Percentiles rank a stretch among this genome's conserved stretches.
Evolutionary conservation across 2,113 vertebrate species (phyloP).

Genomic region (Ursus arctos): DNA sequence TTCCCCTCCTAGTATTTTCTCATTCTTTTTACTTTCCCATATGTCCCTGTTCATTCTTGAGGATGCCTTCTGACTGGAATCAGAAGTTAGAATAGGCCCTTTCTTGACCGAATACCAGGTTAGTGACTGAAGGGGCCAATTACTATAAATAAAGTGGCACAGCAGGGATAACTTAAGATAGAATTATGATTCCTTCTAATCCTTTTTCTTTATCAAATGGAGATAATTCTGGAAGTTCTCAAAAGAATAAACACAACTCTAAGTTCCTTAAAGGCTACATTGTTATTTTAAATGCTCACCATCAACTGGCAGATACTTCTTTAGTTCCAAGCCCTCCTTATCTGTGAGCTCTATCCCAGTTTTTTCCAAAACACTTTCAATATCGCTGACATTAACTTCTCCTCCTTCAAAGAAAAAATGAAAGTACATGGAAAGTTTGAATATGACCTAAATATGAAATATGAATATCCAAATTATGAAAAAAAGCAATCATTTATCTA

Average conservation of each 20-base stretch:
- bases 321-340: neutral
- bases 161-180: neutral
- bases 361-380: neutral
- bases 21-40: neutral
- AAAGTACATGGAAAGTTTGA: neutral
- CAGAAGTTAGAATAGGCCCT: neutral
- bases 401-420: conserved; percentile 53
- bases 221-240: neutral
- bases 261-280: neutral
- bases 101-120: neutral
- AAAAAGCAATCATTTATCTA: neutral
- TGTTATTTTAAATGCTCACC: conserved; percentile 21
- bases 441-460: neutral
- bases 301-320: neutral
- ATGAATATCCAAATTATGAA: neutral
- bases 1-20: neutral
- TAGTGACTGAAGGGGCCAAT: neutral
- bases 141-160: neutral
- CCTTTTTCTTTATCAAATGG: neutral
- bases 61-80: neutral
- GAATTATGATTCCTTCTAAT: neutral
- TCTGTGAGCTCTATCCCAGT: conserved; percentile 45
- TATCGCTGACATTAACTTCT: conserved; percentile 18
- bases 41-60: neutral
- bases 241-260: neutral